Percentiles rank a stretch among this genome's conserved stretches.
These are phyloP conservation scores for Procambarus clarkii DNA, from an alignment of 1,140 invertebrate genomes.

Conservation along the genomic window DNA sequence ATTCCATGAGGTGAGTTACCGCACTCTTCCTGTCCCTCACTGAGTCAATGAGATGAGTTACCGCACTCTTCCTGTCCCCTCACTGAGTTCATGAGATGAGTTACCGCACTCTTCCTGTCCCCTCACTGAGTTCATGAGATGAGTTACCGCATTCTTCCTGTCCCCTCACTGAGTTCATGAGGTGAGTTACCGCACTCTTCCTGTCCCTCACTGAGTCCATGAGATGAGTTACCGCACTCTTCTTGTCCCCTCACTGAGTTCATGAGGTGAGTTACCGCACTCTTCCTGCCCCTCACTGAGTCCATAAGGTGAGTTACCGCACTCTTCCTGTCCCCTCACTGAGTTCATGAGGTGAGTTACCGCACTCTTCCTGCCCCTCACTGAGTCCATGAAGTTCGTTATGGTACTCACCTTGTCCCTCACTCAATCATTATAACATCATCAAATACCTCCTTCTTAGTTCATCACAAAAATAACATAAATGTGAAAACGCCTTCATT, in stretches of 20 bases:
- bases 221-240: constrained; percentile 74
- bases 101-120: too few relatives aligned
- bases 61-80: too few relatives aligned
- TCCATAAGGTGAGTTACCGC: constrained; percentile 77
- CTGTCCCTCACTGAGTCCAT: constrained; percentile 76
- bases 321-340: too few relatives aligned
- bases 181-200: constrained; percentile 72
- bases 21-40: too few relatives aligned
- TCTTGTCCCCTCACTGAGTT: constrained; percentile 75
- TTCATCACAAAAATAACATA: too few relatives aligned
- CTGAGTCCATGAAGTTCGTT: constrained; percentile 80
- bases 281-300: too few relatives aligned
- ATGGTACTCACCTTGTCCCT: too few relatives aligned
- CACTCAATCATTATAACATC: too few relatives aligned
- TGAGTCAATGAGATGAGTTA: constrained; percentile 78
- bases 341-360: too few relatives aligned
- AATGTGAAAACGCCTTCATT: too few relatives aligned
- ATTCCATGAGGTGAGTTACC: constrained; percentile 78
- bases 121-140: constrained; percentile 78
- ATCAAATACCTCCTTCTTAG: not conserved
- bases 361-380: too few relatives aligned
- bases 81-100: constrained; percentile 78
- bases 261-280: constrained; percentile 76
- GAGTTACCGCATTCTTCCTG: constrained; percentile 9
- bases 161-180: constrained; percentile 80